Evolutionary conservation across 2,797 vertebrate genomes (phyloP).

Genomic region (Nyctibius grandis): DNA sequence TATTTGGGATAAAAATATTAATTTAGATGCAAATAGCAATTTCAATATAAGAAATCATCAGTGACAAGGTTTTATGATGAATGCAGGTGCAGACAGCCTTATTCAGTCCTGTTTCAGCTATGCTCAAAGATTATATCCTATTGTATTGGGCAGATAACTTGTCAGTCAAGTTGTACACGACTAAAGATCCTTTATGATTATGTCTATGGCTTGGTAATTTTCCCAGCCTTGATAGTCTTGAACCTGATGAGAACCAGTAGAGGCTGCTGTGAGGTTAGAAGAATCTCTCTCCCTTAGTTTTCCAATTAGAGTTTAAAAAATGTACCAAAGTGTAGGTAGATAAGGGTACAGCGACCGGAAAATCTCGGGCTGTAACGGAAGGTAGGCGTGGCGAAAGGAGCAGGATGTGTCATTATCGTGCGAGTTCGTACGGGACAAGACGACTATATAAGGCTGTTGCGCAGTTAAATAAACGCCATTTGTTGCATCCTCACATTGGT

Average conservation of each 20-base stretch:
- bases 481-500: too few species aligned
- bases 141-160: neutral
- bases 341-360: too few species aligned
- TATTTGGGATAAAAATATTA: neutral
- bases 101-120: neutral
- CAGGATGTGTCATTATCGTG: too few species aligned
- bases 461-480: too few species aligned
- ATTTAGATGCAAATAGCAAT: neutral
- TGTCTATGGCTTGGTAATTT: neutral
- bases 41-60: neutral
- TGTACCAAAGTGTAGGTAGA: too few species aligned
- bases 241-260: neutral
- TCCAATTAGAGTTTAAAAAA: neutral
- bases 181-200: neutral
- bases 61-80: neutral
- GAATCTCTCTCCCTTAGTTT: neutral
- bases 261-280: neutral
- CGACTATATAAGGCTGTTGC: too few species aligned
- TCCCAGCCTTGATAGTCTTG: neutral
- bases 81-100: neutral
- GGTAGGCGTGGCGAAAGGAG: too few species aligned
- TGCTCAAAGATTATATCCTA: neutral
- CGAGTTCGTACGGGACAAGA: too few species aligned
- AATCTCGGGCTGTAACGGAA: too few species aligned
- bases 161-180: neutral